phyloP scores from a whole-genome alignment of 2,797 vertebrate genomes.

The Chrysocyon brachyurus region DNA sequence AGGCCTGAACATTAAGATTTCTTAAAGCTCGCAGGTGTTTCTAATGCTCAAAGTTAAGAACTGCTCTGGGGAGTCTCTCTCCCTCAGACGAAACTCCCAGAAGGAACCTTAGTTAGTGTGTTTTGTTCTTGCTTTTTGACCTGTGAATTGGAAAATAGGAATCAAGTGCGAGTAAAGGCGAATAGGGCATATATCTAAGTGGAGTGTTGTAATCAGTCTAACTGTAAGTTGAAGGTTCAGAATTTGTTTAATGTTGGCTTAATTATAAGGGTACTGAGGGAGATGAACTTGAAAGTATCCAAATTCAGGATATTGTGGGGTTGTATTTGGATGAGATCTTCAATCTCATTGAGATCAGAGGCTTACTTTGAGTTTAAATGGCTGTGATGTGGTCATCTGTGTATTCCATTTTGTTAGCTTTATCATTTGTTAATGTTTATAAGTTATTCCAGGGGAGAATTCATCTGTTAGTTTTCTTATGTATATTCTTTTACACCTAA shows the following conservation, averaged over 20 bases:
- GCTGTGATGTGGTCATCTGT: background rate
- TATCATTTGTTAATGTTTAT: background rate
- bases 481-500: background rate
- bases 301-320: background rate
- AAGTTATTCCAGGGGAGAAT: background rate
- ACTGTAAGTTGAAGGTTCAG: background rate
- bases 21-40: constrained; percentile 35
- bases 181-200: background rate
- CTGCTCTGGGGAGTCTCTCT: background rate
- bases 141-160: background rate
- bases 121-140: background rate
- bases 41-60: constrained; percentile 12
- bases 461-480: constrained; percentile 31
- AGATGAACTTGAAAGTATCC: background rate
- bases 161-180: constrained; percentile 21
- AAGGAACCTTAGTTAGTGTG: background rate
- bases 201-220: background rate
- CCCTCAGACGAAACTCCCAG: background rate
- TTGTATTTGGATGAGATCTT: background rate
- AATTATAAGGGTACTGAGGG: background rate
- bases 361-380: background rate
- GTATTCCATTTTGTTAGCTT: background rate
- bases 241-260: background rate
- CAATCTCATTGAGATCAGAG: background rate
- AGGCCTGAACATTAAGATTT: background rate